Base-by-base conservation (phyloP, 2,113 vertebrate genomes). In the Oxygymnocypris stewartii region DNA sequence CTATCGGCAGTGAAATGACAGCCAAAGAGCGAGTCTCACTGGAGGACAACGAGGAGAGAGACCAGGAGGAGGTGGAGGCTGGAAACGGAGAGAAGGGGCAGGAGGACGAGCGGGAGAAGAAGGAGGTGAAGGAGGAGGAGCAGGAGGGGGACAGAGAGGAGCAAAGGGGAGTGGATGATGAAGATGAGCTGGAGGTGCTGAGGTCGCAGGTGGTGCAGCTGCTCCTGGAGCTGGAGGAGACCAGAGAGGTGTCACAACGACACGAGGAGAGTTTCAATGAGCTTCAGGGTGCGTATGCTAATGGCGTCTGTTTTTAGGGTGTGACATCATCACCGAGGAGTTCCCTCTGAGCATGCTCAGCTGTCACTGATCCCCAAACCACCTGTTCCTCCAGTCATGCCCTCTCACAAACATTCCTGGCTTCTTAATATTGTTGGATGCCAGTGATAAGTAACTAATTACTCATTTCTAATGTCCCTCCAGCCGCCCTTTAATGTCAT, bases 161-260 rank as follows among this genome's bases (percentile, higher is more conserved):
- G 84, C 87, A 93, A 89, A 81, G 95, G 96, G 86, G 94, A 95
- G 84, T 89, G 95, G 1, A 95, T 94, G 93, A 97, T 85, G 92
- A 96, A 84, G 88, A 95, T 23, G 96, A 97, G 81, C 92, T 97
- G 91, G 96, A 96, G 25, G 95, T 96, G 89, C 92, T 95, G 0
- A 90, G 94, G 23, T 95, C 89, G 0, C 94, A 95, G 91, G 91
- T 95, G 82, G 87, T 94, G 1, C 94, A 93, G 84, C 91, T 95
- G 87, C 89, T 95, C 25, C 54, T 94, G 2, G 96, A 96, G 87
- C 88, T 95, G 89, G 94, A 95, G 44, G 93, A 94, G 87, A 91
- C 94, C 0, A 92, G 93, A 23, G 94, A 94, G 20, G 89, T 94
- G 78, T 94, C 93, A 0, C 91, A 93, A 61, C 92, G 92, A 84